Conservation (phyloP, 2,113 vertebrate species). For the Phyllostomus hastatus region DNA sequence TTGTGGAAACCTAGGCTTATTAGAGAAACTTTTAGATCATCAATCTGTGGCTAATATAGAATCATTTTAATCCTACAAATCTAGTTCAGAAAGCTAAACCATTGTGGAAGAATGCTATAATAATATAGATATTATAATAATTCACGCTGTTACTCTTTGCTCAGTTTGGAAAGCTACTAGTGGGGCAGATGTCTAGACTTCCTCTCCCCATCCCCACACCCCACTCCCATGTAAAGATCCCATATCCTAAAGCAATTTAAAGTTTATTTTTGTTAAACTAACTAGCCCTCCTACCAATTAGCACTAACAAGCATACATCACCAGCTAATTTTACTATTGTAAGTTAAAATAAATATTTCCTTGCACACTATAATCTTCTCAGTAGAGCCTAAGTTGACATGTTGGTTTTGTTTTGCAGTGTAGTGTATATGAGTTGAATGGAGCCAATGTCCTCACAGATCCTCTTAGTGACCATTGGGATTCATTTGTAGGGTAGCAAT, state of each 20-base stretch:
- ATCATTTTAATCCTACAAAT: neutral
- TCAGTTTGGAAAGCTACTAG: neutral
- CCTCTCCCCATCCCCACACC: neutral
- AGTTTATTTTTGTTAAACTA: conserved; percentile 28
- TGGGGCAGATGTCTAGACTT: neutral
- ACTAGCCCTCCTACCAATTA: neutral
- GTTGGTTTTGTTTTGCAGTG: conserved; percentile 3
- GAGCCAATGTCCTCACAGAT: neutral
- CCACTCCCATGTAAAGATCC: neutral
- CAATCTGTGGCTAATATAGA: neutral
- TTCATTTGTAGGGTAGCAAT: conserved; percentile 15
- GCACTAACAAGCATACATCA: neutral
- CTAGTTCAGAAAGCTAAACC: conserved; percentile 25
- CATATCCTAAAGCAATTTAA: neutral
- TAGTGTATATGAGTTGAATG: neutral
- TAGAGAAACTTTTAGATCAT: neutral
- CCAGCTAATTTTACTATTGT: neutral
- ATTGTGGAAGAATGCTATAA: neutral
- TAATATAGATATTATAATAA: neutral
- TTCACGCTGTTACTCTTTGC: neutral
- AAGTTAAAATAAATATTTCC: conserved; percentile 24
- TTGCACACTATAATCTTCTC: neutral
- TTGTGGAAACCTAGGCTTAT: neutral
- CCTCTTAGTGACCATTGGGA: neutral
- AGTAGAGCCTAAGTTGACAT: neutral